A percentile compares a stretch with the other conserved stretches of the same genome.
phyloP scores from a whole-genome alignment of 2,888 invertebrate genomes.

The Hydrotaea cyrtoneurina region DNA sequence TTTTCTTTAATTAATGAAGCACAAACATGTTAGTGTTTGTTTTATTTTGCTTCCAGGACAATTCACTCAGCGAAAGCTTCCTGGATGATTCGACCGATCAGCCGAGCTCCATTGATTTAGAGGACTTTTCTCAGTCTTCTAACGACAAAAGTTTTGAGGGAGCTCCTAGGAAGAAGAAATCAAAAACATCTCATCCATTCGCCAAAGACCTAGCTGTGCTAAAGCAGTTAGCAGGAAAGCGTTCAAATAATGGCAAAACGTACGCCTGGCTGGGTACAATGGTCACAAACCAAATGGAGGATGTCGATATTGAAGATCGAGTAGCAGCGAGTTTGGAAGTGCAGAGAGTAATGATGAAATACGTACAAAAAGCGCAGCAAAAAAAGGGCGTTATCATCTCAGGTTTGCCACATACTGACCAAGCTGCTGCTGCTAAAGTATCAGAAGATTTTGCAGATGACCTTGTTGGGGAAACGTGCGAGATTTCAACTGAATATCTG shows the following conservation, averaged over 20 bases:
- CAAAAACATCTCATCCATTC: conserved; percentile 19
- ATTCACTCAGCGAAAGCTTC: not conserved
- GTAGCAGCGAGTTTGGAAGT: not conserved
- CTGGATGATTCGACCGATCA: conserved; percentile 4
- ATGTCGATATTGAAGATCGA: conserved; percentile 27
- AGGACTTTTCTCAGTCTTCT: conserved; percentile 6
- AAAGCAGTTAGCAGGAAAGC: conserved; percentile 27
- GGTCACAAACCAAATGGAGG: conserved; percentile 32
- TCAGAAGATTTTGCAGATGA: conserved; percentile 10
- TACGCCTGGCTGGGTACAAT: conserved; percentile 27
- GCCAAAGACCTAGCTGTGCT: conserved; percentile 15
- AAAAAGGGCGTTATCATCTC: conserved; percentile 13
- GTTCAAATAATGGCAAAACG: conserved; percentile 15
- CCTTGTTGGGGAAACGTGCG: conserved; percentile 14
- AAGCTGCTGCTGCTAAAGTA: conserved; percentile 18
- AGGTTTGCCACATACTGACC: conserved; percentile 1
- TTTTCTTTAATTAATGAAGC: not conserved
- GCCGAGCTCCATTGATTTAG: conserved; percentile 13
- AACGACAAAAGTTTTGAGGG: conserved; percentile 19
- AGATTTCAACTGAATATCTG: conserved; percentile 21
- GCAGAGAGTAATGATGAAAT: conserved; percentile 20
- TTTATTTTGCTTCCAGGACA: conserved; percentile 17
- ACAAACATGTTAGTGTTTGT: conserved; percentile 16
- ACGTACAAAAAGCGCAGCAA: conserved; percentile 27
- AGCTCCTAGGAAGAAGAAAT: conserved; percentile 25